Percentiles rank a stretch among this genome's conserved stretches.
These are phyloP conservation scores for Pyxicephalus adspersus DNA, from an alignment of 2,113 vertebrate species.

Conservation along the genomic window DNA sequence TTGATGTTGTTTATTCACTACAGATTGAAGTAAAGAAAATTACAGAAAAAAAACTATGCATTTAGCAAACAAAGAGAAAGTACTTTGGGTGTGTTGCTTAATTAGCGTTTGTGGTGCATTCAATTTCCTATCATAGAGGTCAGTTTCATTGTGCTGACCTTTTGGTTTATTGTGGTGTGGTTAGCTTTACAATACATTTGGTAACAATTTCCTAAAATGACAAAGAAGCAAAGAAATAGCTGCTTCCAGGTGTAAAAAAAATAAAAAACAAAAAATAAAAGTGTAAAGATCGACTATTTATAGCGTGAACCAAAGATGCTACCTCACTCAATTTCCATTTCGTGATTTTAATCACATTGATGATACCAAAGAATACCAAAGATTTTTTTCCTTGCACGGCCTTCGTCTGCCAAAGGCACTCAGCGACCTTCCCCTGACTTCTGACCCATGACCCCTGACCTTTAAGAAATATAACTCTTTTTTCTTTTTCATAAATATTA, in stretches of 20 bases:
- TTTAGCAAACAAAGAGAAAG: conserved; percentile 97
- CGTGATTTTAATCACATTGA: conserved; percentile 99
- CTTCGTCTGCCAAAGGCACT: conserved; percentile 85
- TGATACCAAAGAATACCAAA: conserved; percentile 99
- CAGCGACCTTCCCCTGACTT: conserved; percentile 68
- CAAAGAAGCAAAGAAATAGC: conserved; percentile 83
- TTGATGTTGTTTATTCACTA: background rate
- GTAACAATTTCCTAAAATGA: conserved; percentile 82
- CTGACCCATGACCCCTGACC: conserved; percentile 32
- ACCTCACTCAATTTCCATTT: conserved; percentile 99
- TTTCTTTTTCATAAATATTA: conserved; percentile 72
- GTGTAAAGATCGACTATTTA: conserved; percentile 94
- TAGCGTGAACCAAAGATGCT: conserved; percentile 99
- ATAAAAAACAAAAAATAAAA: conserved; percentile 67
- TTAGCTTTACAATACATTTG: conserved; percentile 86
- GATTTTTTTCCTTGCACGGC: conserved; percentile 89
- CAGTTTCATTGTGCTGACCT: conserved; percentile 74
- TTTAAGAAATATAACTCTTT: conserved; percentile 72
- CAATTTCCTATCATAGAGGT: conserved; percentile 69
- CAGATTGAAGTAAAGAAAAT: conserved; percentile 60
- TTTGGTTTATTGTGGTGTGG: conserved; percentile 84
- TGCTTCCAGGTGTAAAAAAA: conserved; percentile 78
- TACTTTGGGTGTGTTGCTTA: conserved; percentile 81
- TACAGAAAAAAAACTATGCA: conserved; percentile 80
- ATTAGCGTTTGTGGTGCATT: conserved; percentile 76